Percentiles rank a stretch among this genome's conserved stretches.
Evolutionary conservation across 2,888 invertebrate species (phyloP).

Genomic region (Eudasyphora cyanicolor): DNA sequence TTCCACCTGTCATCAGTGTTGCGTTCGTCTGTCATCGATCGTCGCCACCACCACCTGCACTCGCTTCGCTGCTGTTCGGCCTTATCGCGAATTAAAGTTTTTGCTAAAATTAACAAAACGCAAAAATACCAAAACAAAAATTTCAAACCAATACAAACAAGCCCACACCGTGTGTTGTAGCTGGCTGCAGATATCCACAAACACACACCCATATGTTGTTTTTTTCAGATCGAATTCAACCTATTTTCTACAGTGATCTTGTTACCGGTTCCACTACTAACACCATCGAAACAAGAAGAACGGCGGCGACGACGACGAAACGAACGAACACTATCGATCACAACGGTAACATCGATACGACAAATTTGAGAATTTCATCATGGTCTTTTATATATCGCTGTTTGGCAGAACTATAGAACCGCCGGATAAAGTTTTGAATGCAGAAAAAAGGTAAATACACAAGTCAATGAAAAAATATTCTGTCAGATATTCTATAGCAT

Average conservation of each 20-base stretch:
- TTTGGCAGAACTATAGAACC: slow-evolving; percentile 76
- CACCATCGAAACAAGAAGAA: no score
- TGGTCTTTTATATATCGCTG: slow-evolving; percentile 79
- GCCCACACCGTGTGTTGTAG: background rate
- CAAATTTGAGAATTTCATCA: slow-evolving; percentile 56
- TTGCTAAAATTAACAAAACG: slow-evolving; percentile 3
- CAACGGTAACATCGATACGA: slow-evolving; percentile 32
- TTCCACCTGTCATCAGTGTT: background rate
- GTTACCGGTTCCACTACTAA: slow-evolving; percentile 14
- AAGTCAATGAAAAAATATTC: background rate
- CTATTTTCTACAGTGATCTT: slow-evolving; percentile 22
- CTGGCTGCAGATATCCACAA: slow-evolving; percentile 10
- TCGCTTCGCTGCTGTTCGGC: no score
- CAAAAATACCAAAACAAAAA: background rate
- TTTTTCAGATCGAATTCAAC: slow-evolving; percentile 31
- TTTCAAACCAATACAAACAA: background rate
- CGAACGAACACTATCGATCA: slow-evolving; percentile 10
- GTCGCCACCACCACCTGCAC: background rate
- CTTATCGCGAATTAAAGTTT: slow-evolving; percentile 12
- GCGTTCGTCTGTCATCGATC: no score
- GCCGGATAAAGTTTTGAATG: slow-evolving; percentile 76
- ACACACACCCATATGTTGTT: background rate
- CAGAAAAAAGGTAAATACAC: slow-evolving; percentile 74
- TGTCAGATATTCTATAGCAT: no score
- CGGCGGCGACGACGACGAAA: slow-evolving; percentile 15